Evolutionary conservation across 1,140 invertebrate species (phyloP).

Genomic region (Drosophila trapezifrons): DNA sequence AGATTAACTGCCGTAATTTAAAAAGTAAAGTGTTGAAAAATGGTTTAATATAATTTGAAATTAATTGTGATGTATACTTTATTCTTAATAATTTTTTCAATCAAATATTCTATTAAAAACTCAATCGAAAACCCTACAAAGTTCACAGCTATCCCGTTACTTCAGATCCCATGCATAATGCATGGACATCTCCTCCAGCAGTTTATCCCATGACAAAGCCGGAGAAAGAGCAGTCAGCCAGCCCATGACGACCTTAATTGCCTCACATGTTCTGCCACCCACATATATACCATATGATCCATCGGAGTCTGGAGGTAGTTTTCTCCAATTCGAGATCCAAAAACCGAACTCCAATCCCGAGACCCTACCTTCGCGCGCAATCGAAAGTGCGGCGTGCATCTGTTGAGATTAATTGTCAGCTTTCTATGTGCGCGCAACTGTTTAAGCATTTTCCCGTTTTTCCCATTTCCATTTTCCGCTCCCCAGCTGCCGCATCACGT

Average conservation of each 20-base stretch:
- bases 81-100: too few relatives aligned
- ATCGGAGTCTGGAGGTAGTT: slow-evolving; percentile 56
- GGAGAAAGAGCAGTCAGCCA: slow-evolving; percentile 21
- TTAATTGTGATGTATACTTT: neutral
- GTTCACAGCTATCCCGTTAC: neutral
- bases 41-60: too few relatives aligned
- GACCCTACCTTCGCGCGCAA: slow-evolving; percentile 36
- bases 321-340: slow-evolving; percentile 53
- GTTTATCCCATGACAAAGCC: slow-evolving; percentile 36
- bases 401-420: slow-evolving; percentile 71
- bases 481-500: slow-evolving; percentile 40
- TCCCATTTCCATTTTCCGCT: slow-evolving; percentile 41
- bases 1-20: neutral
- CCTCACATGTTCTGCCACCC: slow-evolving; percentile 67
- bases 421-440: slow-evolving; percentile 61
- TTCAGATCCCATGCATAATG: slow-evolving; percentile 50
- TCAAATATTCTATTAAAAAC: neutral
- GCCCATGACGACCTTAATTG: slow-evolving; percentile 61
- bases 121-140: neutral
- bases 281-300: slow-evolving; percentile 26
- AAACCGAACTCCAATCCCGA: slow-evolving; percentile 18
- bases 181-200: slow-evolving; percentile 37
- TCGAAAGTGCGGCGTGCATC: slow-evolving; percentile 47
- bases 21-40: neutral
- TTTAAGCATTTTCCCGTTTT: slow-evolving; percentile 61